Conservation (phyloP, 2,797 vertebrate species). For the Phoeniculus purpureus region DNA sequence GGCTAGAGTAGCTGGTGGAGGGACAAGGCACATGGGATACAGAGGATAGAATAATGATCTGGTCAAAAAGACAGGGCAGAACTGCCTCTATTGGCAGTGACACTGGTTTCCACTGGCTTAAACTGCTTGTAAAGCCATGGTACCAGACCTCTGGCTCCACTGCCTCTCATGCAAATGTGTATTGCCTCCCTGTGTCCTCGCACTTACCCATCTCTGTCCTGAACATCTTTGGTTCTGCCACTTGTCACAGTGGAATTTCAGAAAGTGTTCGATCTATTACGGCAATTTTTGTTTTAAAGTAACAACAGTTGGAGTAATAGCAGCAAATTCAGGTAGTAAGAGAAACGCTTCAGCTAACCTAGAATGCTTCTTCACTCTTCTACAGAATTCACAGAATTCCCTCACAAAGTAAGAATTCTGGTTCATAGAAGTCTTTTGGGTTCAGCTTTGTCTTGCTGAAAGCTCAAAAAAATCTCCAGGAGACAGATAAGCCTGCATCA, state of each 20-base stretch:
- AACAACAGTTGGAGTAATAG: not conserved
- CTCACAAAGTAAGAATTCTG: not conserved
- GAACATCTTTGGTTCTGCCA: fast-evolving
- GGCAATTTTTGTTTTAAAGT: not conserved
- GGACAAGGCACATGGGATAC: not conserved
- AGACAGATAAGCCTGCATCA: not conserved
- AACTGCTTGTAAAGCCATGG: not conserved
- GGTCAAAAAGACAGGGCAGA: not conserved
- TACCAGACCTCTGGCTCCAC: not conserved
- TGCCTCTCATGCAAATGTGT: not conserved
- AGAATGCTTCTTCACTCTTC: not conserved
- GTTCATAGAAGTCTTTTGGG: not conserved
- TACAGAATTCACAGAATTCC: not conserved
- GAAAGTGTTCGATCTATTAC: not conserved
- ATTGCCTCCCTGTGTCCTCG: not conserved
- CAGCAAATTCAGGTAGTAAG: not conserved
- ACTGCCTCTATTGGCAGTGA: not conserved
- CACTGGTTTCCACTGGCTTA: not conserved
- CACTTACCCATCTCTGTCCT: not conserved
- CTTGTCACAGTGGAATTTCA: not conserved
- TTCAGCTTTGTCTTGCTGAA: not conserved
- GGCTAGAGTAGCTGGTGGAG: not conserved
- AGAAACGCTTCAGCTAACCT: not conserved
- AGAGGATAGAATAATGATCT: not conserved
- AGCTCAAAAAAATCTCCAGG: not conserved